Conservation (phyloP, 2,113 vertebrate species). For the Siniperca knerii region DNA sequence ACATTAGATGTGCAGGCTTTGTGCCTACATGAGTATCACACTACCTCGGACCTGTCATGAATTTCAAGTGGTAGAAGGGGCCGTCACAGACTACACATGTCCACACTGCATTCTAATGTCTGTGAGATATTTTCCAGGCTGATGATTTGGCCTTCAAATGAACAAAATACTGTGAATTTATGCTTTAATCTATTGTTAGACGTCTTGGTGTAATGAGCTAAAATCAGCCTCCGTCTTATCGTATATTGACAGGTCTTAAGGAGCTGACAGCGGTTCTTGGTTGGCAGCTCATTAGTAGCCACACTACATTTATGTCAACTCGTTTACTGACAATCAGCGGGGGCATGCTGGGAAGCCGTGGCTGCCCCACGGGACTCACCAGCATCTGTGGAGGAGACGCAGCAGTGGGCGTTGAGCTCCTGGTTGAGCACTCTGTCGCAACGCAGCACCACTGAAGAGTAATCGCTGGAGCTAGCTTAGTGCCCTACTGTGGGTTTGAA, state of each 20-base stretch:
- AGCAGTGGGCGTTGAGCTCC: constrained; percentile 58
- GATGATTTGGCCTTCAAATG: constrained; percentile 48
- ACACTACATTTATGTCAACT: constrained; percentile 78
- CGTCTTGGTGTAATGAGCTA: constrained; percentile 59
- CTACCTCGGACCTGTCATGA: constrained; percentile 72
- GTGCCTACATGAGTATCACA: constrained; percentile 73
- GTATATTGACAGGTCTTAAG: constrained; percentile 73
- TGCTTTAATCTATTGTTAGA: constrained; percentile 71
- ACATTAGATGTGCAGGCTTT: constrained; percentile 77
- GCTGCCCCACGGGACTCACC: constrained; percentile 61
- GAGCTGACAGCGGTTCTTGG: constrained; percentile 63
- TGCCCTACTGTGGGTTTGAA: constrained; percentile 48
- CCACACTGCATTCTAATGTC: constrained; percentile 67
- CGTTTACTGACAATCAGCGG: constrained; percentile 67
- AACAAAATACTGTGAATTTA: constrained; percentile 28
- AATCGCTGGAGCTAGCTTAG: constrained; percentile 35
- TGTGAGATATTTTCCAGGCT: constrained; percentile 31
- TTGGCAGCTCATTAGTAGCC: constrained; percentile 81
- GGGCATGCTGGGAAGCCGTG: constrained; percentile 58
- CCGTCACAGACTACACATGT: constrained; percentile 58
- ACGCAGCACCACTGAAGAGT: constrained; percentile 32
- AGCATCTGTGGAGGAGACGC: constrained; percentile 68
- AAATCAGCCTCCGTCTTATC: constrained; percentile 45
- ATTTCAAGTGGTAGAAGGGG: constrained; percentile 73
- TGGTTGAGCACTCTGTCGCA: constrained; percentile 34